Conservation (phyloP, 2,797 vertebrate genomes). For the Lutjanus argentimaculatus region DNA sequence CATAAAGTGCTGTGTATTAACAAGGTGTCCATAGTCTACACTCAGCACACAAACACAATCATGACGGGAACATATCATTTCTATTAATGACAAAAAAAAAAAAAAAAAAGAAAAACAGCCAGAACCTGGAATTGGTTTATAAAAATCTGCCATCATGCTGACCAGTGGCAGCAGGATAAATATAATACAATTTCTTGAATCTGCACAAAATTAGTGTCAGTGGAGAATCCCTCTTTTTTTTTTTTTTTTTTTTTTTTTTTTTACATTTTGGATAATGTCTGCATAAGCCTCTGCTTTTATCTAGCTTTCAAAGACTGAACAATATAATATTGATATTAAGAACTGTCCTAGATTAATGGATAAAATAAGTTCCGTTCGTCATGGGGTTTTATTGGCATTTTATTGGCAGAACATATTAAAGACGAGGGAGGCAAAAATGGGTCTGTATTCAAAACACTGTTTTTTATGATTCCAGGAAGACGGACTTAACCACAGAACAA, state of each 20-base stretch:
- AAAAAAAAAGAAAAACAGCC: conserved; percentile 15
- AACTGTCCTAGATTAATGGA: conserved; percentile 17
- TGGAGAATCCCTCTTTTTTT: background rate
- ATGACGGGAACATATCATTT: conserved; percentile 28
- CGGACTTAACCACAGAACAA: conserved; percentile 49
- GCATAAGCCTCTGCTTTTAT: background rate
- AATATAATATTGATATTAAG: conserved; percentile 20
- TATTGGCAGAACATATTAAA: conserved; percentile 39
- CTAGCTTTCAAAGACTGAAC: conserved; percentile 9
- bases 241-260: too few relatives aligned
- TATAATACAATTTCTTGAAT: conserved; percentile 17
- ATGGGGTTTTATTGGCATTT: conserved; percentile 40
- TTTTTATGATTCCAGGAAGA: conserved; percentile 55
- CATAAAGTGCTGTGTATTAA: conserved; percentile 68
- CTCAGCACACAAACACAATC: conserved; percentile 28
- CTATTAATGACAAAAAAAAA: conserved; percentile 18
- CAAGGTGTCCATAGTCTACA: conserved; percentile 6
- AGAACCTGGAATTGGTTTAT: conserved; percentile 20
- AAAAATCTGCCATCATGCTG: conserved; percentile 20
- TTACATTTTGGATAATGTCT: conserved; percentile 20
- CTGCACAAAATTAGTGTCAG: conserved; percentile 5
- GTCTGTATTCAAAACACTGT: conserved; percentile 38
- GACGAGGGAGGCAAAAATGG: conserved; percentile 22
- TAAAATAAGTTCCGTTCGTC: conserved; percentile 21
- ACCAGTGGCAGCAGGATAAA: conserved; percentile 21